These are phyloP conservation scores for Chromis chromis DNA, from an alignment of 2,797 vertebrate species.

Conservation along the genomic window DNA sequence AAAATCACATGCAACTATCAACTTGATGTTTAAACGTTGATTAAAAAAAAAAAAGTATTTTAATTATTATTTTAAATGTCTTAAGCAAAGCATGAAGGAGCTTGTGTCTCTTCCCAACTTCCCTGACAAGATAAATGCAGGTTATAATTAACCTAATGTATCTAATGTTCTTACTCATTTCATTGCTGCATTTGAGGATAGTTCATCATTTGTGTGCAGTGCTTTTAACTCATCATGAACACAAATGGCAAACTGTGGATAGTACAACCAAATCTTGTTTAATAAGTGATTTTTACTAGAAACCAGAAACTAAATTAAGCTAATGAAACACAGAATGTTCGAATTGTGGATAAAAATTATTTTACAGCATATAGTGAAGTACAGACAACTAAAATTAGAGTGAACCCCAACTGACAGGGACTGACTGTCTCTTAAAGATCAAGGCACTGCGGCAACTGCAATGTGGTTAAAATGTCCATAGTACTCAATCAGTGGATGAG, in stretches of 20 bases:
- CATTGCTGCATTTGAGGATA: conserved; percentile 4
- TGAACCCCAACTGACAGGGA: conserved; percentile 22
- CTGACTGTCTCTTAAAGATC: conserved; percentile 19
- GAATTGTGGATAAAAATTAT: conserved; percentile 1
- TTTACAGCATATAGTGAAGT: conserved; percentile 6
- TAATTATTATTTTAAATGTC: neutral
- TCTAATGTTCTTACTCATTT: conserved; percentile 8
- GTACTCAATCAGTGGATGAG: conserved; percentile 26
- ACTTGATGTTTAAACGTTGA: too few relatives aligned
- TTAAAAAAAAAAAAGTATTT: too few relatives aligned
- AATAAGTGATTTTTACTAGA: neutral
- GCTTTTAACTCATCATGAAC: conserved; percentile 7
- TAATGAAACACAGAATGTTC: conserved; percentile 1
- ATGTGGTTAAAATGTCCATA: conserved; percentile 34
- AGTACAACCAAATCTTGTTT: neutral
- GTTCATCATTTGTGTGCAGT: neutral
- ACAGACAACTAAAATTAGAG: conserved; percentile 11
- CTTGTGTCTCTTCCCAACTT: neutral
- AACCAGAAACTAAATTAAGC: conserved; percentile 15
- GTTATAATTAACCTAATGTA: conserved; percentile 8
- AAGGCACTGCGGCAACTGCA: conserved; percentile 28
- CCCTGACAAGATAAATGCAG: neutral
- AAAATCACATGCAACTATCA: too few relatives aligned
- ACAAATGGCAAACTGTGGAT: neutral
- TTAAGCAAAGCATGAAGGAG: neutral